Evolutionary conservation across 1,140 invertebrate genomes (phyloP), one percentile per base, ranked within the genome.

Genomic region (Nephila pilipes): DNA sequence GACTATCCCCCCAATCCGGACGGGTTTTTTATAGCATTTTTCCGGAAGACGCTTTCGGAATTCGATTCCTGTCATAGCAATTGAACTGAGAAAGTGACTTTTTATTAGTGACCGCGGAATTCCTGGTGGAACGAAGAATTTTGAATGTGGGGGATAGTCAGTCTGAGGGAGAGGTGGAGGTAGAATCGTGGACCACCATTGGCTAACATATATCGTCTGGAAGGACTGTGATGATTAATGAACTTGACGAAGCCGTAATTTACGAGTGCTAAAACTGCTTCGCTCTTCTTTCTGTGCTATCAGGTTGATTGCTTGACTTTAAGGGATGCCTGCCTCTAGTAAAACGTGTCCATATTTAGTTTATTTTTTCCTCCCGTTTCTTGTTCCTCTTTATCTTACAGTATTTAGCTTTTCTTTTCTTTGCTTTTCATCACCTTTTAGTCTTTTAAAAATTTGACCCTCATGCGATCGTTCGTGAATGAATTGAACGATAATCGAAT

Each of bases 171-270:
- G 60, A 22, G 85, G 85, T 25, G 85, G 54, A 46, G 22, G 60
- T 36, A 65, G 63, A 65, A 65, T 65, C 29, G 38, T 87, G n/a
- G 57, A 32, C 88, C 58, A 38, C 63, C 57, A 91, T 90, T 90
- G 57, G 88, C 87, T 38, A 22, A 55, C 25, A 79, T n/a, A n/a
- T n/a, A 55, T 16, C 54, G 79, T 60, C 69, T 81, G 69, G 55
- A 57, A 81, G 38, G 55, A 80, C 65, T 87, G 58, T 16, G 38
- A 91, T 91, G 89, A 91, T 91, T 91, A 91, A 91, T 91, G 89
- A 83, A 91, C 89, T 60, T 91, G 89, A 83, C 89, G 89, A 91
- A 91, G 89, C 75, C 57, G 57, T 91, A 91, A 91, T 91, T 91
- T 91, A 91, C 89, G 75, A 83, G 89, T 91, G 89, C 89, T 83